Evolutionary conservation across 2,113 vertebrate genomes (phyloP).

Genomic region (Peromyscus maniculatus): DNA sequence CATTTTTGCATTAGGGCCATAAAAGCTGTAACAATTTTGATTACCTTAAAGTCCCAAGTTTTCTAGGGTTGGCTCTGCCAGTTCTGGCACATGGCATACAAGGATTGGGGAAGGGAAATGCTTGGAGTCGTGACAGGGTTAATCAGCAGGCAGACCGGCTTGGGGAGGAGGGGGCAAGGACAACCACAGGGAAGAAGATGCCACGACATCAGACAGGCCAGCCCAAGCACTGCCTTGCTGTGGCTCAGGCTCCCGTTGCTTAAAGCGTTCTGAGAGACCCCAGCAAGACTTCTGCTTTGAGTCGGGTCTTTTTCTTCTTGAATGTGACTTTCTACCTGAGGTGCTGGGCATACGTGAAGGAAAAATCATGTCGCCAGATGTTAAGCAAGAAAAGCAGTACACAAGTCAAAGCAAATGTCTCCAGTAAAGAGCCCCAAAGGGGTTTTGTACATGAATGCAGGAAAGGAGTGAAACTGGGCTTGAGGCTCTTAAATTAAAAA

Average conservation of each 20-base stretch:
- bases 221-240: background rate
- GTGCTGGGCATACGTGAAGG: background rate
- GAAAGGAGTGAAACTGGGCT: background rate
- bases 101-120: background rate
- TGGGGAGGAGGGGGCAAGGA: background rate
- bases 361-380: background rate
- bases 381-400: background rate
- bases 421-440: background rate
- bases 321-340: slow-evolving; percentile 25
- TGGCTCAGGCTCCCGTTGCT: background rate
- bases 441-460: background rate
- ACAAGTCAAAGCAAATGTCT: background rate
- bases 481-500: background rate
- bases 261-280: background rate
- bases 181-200: background rate
- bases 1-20: slow-evolving; percentile 44
- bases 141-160: background rate
- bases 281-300: slow-evolving; percentile 35
- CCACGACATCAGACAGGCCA: too few species aligned
- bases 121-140: background rate
- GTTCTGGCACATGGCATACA: background rate
- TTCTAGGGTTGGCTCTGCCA: background rate
- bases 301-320: slow-evolving; percentile 48
- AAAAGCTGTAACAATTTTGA: slow-evolving; percentile 48
- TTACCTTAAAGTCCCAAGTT: background rate